Conservation (phyloP, 2,797 vertebrate genomes). For the Anas bahamensis region DNA sequence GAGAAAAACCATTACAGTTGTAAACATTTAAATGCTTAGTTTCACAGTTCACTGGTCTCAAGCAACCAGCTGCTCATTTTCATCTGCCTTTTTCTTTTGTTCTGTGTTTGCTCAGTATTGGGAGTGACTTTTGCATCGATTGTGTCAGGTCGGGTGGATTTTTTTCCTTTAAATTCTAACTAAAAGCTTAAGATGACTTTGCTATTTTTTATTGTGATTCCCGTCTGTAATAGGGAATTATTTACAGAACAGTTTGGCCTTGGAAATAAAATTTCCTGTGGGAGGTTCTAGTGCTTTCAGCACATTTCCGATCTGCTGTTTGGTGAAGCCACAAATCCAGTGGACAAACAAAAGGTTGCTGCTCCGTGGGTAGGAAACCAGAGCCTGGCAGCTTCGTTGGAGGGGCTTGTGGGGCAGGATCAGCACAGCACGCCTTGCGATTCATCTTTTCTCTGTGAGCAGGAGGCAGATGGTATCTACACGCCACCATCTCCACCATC, state of each 20-base stretch:
- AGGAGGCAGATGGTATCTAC: no score
- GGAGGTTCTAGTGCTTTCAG: neutral
- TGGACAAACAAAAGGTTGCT: neutral
- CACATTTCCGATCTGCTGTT: neutral
- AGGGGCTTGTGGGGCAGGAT: neutral
- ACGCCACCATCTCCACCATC: neutral
- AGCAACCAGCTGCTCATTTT: constrained; percentile 10
- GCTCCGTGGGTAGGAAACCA: neutral
- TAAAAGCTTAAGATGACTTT: neutral
- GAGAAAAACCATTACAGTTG: neutral
- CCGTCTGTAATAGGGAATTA: neutral
- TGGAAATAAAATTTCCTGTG: neutral
- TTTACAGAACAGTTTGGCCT: neutral
- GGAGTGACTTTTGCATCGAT: constrained; percentile 21
- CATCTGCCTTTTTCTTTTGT: neutral
- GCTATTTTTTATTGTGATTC: neutral
- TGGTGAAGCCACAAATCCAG: neutral
- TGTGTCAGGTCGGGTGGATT: neutral
- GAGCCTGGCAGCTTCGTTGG: neutral
- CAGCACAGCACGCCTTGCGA: fast-evolving
- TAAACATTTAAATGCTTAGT: neutral
- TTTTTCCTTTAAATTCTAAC: neutral
- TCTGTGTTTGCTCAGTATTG: neutral
- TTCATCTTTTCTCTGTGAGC: neutral
- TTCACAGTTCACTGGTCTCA: neutral